Base-by-base conservation (phyloP, 2,797 vertebrate species). In the Botia almorhae region DNA sequence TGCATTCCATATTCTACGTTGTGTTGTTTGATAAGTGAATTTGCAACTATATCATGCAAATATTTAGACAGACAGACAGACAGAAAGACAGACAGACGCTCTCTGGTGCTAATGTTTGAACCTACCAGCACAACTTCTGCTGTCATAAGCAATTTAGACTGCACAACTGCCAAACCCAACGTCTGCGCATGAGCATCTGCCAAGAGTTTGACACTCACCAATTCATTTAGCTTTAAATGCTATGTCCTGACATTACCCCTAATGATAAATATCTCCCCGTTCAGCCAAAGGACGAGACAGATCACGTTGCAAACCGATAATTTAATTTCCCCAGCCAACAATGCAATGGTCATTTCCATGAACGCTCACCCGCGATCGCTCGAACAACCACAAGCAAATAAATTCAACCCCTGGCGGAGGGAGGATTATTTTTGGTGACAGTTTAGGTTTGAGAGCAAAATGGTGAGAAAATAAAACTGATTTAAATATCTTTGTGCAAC, bases 161-260 rank as follows among this genome's bases (percentile, higher is more conserved):
- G 81, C 69, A 82, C 79, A 85, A 85, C 83, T 82, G 13, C 88
- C 64, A 85, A 90, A 88, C 83, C 82, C 64, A 81, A 86, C 14
- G 56, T 72, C 48, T 83, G 69, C 60, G 73, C 84, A 87, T 56
- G 8, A 39, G 19, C 17, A 58, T 80, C 79, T 85, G 87, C 87
- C 88, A 89, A 85, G 79, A 83, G 51, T 53, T 29, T 69, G 87
- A 86, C 51, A 85, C 87, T 84, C 71, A 80, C 46, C 82, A 81
- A 86, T 90, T 87, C 83, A 85, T 90, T 88, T 85, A 29, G 85
- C 70, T 89, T 86, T 85, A 91, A 91, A 89, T 87, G 84, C 86
- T 67, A 74, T 86, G 84, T 90, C 85, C 81, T 14, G 60, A 26
- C 58, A 88, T 88, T 88, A 87, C 88, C 50, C 78, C 84, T 80